Percentiles rank a stretch among this genome's conserved stretches.
Conservation (phyloP, 2,797 vertebrate genomes). For the Dermochelys coriacea region DNA sequence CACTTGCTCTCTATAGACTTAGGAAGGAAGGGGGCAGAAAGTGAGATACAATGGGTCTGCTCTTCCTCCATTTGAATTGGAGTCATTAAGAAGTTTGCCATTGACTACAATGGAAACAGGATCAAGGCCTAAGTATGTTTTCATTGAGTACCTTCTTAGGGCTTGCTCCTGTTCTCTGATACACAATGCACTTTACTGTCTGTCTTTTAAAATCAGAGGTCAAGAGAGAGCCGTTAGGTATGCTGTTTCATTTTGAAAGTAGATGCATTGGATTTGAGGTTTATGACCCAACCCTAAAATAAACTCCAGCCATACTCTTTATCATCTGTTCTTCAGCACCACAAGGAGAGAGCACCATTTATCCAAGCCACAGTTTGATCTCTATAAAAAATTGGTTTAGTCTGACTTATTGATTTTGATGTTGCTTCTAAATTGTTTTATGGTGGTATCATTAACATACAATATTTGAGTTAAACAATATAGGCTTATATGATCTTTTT, state of each 20-base stretch:
- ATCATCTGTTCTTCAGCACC: not conserved
- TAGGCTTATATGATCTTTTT: not conserved
- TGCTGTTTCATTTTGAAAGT: not conserved
- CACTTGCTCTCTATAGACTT: not conserved
- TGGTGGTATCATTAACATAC: slow-evolving; percentile 4
- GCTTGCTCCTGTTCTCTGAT: not conserved
- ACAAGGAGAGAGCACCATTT: not conserved
- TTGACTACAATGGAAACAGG: not conserved
- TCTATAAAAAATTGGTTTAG: not conserved
- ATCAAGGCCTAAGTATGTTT: not conserved
- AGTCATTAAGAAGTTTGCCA: not conserved
- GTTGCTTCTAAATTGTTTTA: slow-evolving; percentile 3
- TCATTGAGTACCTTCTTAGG: not conserved
- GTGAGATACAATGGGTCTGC: not conserved
- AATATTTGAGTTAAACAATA: slow-evolving; percentile 12
- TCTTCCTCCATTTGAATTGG: not conserved
- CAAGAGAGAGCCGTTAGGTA: not conserved
- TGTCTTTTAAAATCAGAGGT: not conserved
- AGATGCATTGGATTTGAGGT: accelerated
- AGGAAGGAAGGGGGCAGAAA: not conserved
- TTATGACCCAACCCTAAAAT: not conserved
- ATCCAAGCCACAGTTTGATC: not conserved
- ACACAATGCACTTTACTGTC: not conserved
- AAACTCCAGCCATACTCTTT: not conserved
- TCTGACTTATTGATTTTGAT: not conserved